A percentile compares a stretch with the other conserved stretches of the same genome.
Conservation (phyloP, 2,113 vertebrate genomes). For the Theristicus caerulescens region DNA sequence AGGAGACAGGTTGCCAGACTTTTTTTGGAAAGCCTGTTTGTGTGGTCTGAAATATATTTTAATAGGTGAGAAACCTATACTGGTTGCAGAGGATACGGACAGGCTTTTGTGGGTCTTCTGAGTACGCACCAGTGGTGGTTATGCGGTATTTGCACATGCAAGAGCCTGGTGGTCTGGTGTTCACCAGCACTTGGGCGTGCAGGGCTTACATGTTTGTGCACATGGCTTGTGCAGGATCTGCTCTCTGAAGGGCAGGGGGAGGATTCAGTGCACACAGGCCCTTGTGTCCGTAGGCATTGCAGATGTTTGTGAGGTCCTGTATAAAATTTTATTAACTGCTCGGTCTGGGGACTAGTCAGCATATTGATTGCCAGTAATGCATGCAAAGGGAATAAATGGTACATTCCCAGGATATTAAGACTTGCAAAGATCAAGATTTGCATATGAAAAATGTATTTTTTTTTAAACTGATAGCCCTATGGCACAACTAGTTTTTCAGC, state of each 20-base stretch:
- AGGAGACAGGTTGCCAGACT: background rate
- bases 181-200: background rate
- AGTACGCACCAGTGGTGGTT: background rate
- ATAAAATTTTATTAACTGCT: background rate
- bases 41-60: background rate
- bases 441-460: background rate
- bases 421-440: background rate
- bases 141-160: background rate
- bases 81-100: background rate
- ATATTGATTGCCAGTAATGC: background rate
- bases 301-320: background rate
- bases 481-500: background rate
- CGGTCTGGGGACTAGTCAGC: background rate
- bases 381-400: background rate
- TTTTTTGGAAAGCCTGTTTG: background rate
- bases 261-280: background rate
- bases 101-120: background rate
- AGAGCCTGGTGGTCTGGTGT: background rate
- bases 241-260: background rate
- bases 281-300: background rate
- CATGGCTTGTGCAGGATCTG: background rate
- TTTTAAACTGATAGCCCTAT: background rate
- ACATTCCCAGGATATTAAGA: background rate
- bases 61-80: background rate
- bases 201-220: background rate